Base-by-base conservation (phyloP, 2,797 vertebrate species). In the Microhierax caerulescens region DNA sequence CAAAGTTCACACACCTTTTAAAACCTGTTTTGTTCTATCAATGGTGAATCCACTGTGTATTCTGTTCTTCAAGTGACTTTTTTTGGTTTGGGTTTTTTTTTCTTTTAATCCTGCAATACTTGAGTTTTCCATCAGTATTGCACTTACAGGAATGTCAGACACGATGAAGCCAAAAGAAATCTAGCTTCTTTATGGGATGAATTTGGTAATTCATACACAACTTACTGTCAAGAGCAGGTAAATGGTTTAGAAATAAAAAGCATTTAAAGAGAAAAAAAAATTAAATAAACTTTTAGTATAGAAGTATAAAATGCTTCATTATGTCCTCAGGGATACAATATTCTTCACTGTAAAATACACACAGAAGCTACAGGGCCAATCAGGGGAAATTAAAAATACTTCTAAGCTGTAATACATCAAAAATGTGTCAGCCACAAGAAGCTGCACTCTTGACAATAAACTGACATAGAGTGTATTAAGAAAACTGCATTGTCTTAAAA, bases 221-320 rank as follows among this genome's bases (percentile, higher is more conserved):
- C 57, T 70, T 74, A 51, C 13, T 74, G 61, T 37, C 34, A 18
- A 5, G 24, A 85, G 19, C n/a, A 74, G 5, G 16, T 61, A 76
- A 69, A 80, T 11, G 18, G 22, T 39, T 83, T 59, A 63, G 18
- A 48, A 79, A 82, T 53, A 22, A 82, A 83, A 89, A 54, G 17
- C 36, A 79, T 53, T 91, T 65, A 56, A 91, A 75, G 8, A 87
- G 59, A 48, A 89, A 77, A 90, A 43, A 32, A 88, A 53, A 79
- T 41, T 41, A 73, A 88, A 83, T 12, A 72, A 84, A 81, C 19
- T 47, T 50, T 72, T 6, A 69, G 61, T 36, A 59, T 10, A 10
- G 15, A 57, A 60, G 28, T 68, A 60, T 20, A 85, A 91, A 95
- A 91, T 27, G 22, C n/a, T 64, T 93, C 69, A 72, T 86, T 89